Evolutionary conservation across 2,113 vertebrate species (phyloP), one percentile per base, ranked within the genome.

Genomic region (Odontesthes bonariensis): DNA sequence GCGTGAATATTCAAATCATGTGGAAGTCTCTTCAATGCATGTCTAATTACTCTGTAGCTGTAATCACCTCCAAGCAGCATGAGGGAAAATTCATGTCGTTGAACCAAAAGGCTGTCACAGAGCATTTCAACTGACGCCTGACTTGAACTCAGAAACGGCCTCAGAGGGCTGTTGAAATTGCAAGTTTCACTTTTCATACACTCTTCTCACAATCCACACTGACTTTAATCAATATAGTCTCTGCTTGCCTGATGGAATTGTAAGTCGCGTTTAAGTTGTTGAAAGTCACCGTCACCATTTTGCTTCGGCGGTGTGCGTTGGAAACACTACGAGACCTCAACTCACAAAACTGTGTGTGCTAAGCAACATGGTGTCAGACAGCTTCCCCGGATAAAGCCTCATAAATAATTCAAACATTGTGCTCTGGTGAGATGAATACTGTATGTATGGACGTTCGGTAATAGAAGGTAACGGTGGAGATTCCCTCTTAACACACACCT

Each of bases 321-420:
- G 65, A 35, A 65, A 58, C 52, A 13, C 22, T 9, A 57, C 51
- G 80, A 47, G 73, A 55, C 57, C 13, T 60, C 8, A 3, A 51
- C n/a, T 58, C 12, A 57, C 27, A 46, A 73, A 44, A 69, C 75
- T 38, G 16, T 20, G 22, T 64, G 46, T 62, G 61, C 52, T 61
- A 55, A 63, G 58, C 52, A 53, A 59, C 69, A 46, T 42, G 22
- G 40, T 75, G 75, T 32, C 27, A 53, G 61, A 62, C 70, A 17
- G 65, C 60, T 38, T 81, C 32, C 38, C 0, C 42, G 38, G 35
- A 35, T 27, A 62, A 74, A 47, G 52, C 57, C 22, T 38, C 42
- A 89, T 86, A 42, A 90, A 86, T 91, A 86, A 89, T 35, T 90
- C 57, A 90, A 59, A 66, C 51, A n/a, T 40, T 20, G 68, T 68